Percentiles rank a stretch among this genome's conserved stretches.
These are phyloP conservation scores for Tolypeutes matacus DNA, from an alignment of 2,797 vertebrate species.

Conservation along the genomic window DNA sequence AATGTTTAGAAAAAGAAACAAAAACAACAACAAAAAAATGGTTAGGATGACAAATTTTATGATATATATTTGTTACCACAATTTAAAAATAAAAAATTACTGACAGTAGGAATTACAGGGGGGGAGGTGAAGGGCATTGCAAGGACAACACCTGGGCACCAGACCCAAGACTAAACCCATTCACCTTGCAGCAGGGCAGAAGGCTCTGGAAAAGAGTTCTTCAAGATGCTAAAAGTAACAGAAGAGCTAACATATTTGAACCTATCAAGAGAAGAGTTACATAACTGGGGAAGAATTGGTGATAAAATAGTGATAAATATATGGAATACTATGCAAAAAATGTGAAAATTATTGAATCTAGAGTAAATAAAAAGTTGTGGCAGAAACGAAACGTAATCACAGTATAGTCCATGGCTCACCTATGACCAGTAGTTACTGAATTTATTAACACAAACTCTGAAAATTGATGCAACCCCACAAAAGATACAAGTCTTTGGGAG, in stretches of 20 bases:
- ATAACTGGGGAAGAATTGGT: background rate
- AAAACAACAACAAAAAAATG: no score
- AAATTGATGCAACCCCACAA: background rate
- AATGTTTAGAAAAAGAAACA: no score
- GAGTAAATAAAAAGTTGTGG: background rate
- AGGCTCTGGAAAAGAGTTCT: background rate
- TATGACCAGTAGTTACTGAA: background rate
- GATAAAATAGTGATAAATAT: background rate
- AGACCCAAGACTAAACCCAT: background rate
- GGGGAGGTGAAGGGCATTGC: background rate
- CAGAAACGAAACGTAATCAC: background rate
- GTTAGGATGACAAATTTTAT: no score
- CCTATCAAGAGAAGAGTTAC: background rate
- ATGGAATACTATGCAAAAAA: background rate
- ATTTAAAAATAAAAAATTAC: no score
- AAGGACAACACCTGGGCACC: background rate
- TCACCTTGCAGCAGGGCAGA: background rate
- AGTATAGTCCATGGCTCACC: background rate
- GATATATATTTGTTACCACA: no score
- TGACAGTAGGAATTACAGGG: no score
- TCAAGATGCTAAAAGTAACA: background rate
- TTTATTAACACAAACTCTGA: background rate
- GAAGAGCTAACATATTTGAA: background rate
- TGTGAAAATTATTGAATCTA: background rate
- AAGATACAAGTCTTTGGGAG: background rate